Percentiles rank a stretch among this genome's conserved stretches.
Evolutionary conservation across 2,113 vertebrate species (phyloP).

Genomic region (Trinectes maculatus): DNA sequence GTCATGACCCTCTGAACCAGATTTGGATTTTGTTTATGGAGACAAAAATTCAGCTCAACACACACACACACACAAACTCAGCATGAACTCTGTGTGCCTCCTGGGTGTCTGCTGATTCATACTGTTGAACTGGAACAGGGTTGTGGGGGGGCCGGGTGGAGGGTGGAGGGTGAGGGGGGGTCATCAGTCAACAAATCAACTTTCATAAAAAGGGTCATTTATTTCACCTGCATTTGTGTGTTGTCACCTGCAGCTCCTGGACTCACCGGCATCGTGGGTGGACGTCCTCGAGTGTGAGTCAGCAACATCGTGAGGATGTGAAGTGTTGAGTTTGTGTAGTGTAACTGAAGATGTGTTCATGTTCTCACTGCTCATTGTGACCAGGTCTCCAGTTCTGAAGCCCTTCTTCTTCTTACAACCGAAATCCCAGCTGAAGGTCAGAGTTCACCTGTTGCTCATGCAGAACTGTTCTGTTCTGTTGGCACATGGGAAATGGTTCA

Average conservation of each 20-base stretch:
- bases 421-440: constrained; percentile 79
- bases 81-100: constrained; percentile 37
- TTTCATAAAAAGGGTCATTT: too few relatives aligned
- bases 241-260: constrained; percentile 79
- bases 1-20: constrained; percentile 8
- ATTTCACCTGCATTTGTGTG: too few relatives aligned
- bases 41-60: not conserved
- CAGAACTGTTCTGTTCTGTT: not conserved
- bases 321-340: too few relatives aligned
- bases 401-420: constrained; percentile 89
- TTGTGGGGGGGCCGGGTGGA: too few relatives aligned
- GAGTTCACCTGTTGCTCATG: not conserved
- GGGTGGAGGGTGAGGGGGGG: too few relatives aligned
- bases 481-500: too few relatives aligned
- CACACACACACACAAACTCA: not conserved
- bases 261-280: constrained; percentile 84
- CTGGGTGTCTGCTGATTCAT: not conserved
- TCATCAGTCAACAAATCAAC: too few relatives aligned
- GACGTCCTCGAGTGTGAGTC: constrained; percentile 86
- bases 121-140: constrained; percentile 7
- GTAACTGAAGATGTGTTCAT: not conserved
- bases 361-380: not conserved
- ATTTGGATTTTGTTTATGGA: constrained; percentile 29
- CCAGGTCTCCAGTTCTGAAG: constrained; percentile 87
- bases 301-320: too few relatives aligned